A percentile compares a stretch with the other conserved stretches of the same genome.
These are phyloP conservation scores for Eupsilia transversa DNA, from an alignment of 2,888 invertebrate species.

Conservation along the genomic window DNA sequence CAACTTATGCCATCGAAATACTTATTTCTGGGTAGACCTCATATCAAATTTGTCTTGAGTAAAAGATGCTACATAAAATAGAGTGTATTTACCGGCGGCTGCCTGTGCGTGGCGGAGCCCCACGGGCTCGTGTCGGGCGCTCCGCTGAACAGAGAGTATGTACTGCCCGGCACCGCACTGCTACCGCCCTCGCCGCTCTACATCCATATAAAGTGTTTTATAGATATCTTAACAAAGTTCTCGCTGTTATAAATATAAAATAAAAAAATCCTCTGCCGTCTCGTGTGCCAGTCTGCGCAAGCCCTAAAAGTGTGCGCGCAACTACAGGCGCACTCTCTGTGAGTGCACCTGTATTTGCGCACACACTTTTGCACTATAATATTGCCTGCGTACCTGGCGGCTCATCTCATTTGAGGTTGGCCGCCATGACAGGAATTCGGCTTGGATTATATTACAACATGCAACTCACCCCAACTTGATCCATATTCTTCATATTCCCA, in stretches of 20 bases:
- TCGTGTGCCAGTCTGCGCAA: too few relatives aligned
- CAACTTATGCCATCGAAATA: not conserved
- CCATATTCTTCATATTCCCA: conserved; percentile 72
- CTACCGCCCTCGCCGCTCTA: conserved; percentile 57
- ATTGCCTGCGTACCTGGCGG: not conserved
- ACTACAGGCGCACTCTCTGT: too few relatives aligned
- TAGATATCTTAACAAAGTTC: not conserved
- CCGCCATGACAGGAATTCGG: too few relatives aligned
- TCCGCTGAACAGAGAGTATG: conserved; percentile 91
- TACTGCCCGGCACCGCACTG: conserved; percentile 75
- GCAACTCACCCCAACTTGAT: conserved; percentile 76
- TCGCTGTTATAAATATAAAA: too few relatives aligned
- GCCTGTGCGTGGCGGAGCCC: conserved; percentile 70
- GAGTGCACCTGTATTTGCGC: not conserved
- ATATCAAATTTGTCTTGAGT: not conserved
- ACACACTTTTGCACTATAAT: not conserved
- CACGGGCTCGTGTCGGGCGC: conserved; percentile 80
- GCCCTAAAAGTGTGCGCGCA: too few relatives aligned
- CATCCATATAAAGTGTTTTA: not conserved
- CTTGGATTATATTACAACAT: not conserved
- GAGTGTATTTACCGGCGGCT: conserved; percentile 72
- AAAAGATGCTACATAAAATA: not conserved
- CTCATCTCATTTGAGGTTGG: not conserved
- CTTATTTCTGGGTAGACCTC: not conserved
- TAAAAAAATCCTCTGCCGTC: too few relatives aligned